Evolutionary conservation across 2,797 vertebrate species (phyloP), one percentile per base, ranked within the genome.

Genomic region (Strix occidentalis): DNA sequence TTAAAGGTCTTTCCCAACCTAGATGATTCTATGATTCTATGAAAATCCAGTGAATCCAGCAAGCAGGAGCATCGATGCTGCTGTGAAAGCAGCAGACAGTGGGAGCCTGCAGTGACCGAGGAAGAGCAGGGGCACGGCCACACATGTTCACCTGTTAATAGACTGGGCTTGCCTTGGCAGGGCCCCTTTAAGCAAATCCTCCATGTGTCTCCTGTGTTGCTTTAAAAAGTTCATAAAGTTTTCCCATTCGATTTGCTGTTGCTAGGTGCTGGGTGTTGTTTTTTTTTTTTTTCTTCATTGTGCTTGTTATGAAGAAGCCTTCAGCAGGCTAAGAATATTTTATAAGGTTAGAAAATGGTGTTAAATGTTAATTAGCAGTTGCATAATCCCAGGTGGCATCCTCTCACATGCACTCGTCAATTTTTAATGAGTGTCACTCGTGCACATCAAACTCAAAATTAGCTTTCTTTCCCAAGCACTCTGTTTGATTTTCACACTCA

Each of bases 321-420:
- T 95, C 91, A 95, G 84, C 94, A 79, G 89, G 93, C 86, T 96
- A 86, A 96, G 97, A 97, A 96, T 97, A 97, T 97, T 97, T 97
- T 95, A 96, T 97, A 86, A 92, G 96, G 95, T 97, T 98, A 97
- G 97, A 96, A 97, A 98, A 97, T 96, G 93, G 95, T 97, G 97
- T 96, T 98, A 97, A 98, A 97, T 97, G 97, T 98, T 98, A 98
- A 98, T 98, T 98, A 97, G 97, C 97, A 97, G 97, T 98, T 97
- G 97, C 97, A 96, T 97, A 98, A 97, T 98, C 97, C 96, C 88
- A 96, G 94, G 97, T 96, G 91, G 96, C 95, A 96, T 98, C 96
- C 90, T 96, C 96, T 97, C 97, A 96, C 85, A 94, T 93, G 94
- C 94, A 94, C 87, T 97, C 92, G 89, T 98, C 97, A 97, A 96